Percentiles rank a stretch among this genome's conserved stretches.
Conservation (phyloP, 1,140 invertebrate species). For the Sinella curviseta region DNA sequence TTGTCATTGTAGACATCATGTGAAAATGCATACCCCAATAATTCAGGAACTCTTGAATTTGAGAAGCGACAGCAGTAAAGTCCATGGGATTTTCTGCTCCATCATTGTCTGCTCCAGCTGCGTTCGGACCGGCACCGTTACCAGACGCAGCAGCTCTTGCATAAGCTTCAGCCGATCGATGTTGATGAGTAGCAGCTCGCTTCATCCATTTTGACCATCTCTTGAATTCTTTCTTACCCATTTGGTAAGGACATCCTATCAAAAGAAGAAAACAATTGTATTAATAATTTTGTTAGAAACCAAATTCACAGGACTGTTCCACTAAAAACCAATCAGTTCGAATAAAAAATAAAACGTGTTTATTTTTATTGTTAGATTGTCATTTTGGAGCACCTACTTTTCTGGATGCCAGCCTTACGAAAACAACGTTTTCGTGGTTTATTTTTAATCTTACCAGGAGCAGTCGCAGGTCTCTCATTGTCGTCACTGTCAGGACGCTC, state of each 20-base stretch:
- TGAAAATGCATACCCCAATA: slow-evolving; percentile 35
- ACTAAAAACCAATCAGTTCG: too few relatives aligned
- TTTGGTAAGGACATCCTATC: slow-evolving; percentile 37
- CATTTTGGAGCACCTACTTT: background rate
- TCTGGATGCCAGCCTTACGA: background rate
- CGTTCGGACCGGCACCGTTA: background rate
- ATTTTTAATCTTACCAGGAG: slow-evolving; percentile 15
- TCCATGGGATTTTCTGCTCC: slow-evolving; percentile 28
- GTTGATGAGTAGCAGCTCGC: slow-evolving; percentile 36
- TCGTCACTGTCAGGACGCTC: background rate
- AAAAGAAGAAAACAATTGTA: background rate
- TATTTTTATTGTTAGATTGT: too few relatives aligned
- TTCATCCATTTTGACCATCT: slow-evolving; percentile 44
- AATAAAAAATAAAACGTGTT: too few relatives aligned
- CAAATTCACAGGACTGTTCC: too few relatives aligned
- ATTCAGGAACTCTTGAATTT: slow-evolving; percentile 48
- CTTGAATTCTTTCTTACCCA: slow-evolving; percentile 42
- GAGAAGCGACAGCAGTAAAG: slow-evolving; percentile 38
- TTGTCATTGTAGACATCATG: background rate
- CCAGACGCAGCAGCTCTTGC: slow-evolving; percentile 5
- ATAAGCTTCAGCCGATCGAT: slow-evolving; percentile 41
- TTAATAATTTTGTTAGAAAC: too few relatives aligned
- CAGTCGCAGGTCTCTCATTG: slow-evolving; percentile 5
- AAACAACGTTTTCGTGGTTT: background rate
- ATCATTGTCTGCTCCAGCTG: background rate